Base-by-base conservation (phyloP, 1,140 invertebrate species). In the Chlorops oryzae region DNA sequence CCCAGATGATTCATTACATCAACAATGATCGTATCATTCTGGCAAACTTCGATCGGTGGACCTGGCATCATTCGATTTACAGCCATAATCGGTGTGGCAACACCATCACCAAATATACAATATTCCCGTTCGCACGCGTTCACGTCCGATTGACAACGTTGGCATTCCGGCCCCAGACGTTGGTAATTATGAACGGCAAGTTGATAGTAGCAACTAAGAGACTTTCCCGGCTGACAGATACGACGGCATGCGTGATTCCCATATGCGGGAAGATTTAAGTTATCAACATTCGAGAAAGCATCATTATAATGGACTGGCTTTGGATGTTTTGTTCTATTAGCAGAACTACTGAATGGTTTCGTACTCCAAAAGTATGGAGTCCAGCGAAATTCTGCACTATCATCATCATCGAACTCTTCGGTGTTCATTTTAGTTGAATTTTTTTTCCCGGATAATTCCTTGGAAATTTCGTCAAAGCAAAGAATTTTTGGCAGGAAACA, bases 51-150 rank as follows among this genome's bases (percentile, higher is more conserved):
- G 38, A 94, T 87, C 5, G 80, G 69, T 1, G 91, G 90, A 1
- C 89, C 90, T 3, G 90, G 90, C 13, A 92, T 67, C 68, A 84
- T 82, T 43, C 88, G 76, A 72, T 95, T 93, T 2, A 86, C 86
- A 0, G 85, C 80, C 15, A 90, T 75, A 3, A 92, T 79, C 1
- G 81, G 81, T 10, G 83, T 75, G n/a, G 79, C 70, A 13, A 81
- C 75, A 7, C 87, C 87, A 63, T 88, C 84, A 2, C 78, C 82
- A 41, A 80, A 77, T 32, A 88, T 78, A 56, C 87, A 90, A 44
- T 83, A 77, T 21, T 78, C 66, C 12, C 75, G 74, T 3, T 55
- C 61, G 43, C 84, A 84, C 20, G 75, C 76, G 0, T 79, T 81
- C 15, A 77, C 70, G 59, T 87, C 75, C 20, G 53, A 59, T 4